Base-by-base conservation (phyloP, 2,888 invertebrate species). In the Syrphus vitripennis region DNA sequence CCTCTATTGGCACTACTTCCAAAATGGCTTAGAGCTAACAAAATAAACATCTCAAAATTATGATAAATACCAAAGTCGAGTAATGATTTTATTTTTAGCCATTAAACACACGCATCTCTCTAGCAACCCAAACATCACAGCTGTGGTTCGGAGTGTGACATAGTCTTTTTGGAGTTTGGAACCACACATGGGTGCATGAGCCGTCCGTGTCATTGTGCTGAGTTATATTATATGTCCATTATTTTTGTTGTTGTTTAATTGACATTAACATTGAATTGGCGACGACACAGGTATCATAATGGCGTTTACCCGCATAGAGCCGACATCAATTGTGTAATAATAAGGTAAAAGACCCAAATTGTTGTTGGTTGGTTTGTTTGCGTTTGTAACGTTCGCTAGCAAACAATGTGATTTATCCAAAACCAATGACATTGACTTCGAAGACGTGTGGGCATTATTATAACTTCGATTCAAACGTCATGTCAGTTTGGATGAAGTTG, bases 251-350 rank as follows among this genome's bases (percentile, higher is more conserved):
- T 78, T 70, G 55, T 48, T 26, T 50, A 76, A 79, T 75, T 84
- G 84, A 84, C 84, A 84, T 84, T 84, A 84, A 84, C 84, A 80
- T 81, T 84, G 84, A 84, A 80, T 77, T 61, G 81, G 65, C 76
- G 72, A 72, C 61, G 71, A 57, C 48, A 63, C 74, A 50, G 61
- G 63, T 63, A 63, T 45, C 63, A 70, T 55, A 81, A 81, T 80
- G 76, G 42, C 70, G 10, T 53, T 40, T 40, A 61, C 55, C 59
- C 59, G 48, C 48, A 70, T 61, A 57, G n/a, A n/a, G 71, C 53
- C 79, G 59, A 48, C 63, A 71, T 45, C 45, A 69, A 76, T 84
- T 84, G 76, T 77, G 84, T 84, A 81, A 84, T 84, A 81, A 81
- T 81, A 55, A 76, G 71, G 57, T 37, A 26, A 74, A 69, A 72